Conservation (phyloP, 2,888 invertebrate genomes). For the Drosophila kuntzei region DNA sequence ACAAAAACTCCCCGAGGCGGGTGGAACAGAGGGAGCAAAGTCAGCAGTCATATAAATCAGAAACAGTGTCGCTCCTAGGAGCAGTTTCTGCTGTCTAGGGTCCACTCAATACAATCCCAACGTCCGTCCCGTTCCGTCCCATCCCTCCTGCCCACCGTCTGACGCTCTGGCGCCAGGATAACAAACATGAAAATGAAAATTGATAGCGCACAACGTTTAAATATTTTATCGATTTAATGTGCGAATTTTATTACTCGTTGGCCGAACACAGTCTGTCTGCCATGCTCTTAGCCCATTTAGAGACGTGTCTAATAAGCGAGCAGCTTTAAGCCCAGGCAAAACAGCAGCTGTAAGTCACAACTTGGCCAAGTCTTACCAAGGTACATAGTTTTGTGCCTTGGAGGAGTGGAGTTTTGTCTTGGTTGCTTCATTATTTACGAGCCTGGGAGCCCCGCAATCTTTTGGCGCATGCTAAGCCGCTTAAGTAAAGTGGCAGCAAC, state of each 20-base stretch:
- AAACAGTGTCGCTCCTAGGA: constrained; percentile 31
- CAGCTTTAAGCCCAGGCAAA: constrained; percentile 20
- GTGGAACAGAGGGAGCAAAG: neutral
- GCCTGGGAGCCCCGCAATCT: constrained; percentile 47
- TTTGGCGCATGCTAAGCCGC: constrained; percentile 63
- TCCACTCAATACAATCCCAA: constrained; percentile 33
- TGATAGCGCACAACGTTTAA: constrained; percentile 70
- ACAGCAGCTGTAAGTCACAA: constrained; percentile 24
- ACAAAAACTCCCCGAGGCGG: constrained; percentile 5
- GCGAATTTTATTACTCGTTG: constrained; percentile 41
- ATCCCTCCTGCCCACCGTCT: neutral
- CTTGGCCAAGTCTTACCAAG: constrained; percentile 5
- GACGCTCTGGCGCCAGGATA: constrained; percentile 49
- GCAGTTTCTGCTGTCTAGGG: constrained; percentile 33
- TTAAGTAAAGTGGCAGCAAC: constrained; percentile 61
- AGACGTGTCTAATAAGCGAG: constrained; percentile 26
- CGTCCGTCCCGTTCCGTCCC: neutral
- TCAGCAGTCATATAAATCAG: constrained; percentile 58
- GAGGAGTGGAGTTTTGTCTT: neutral
- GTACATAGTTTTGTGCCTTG: constrained; percentile 20
- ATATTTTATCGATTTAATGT: constrained; percentile 75
- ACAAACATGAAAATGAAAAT: constrained; percentile 75
- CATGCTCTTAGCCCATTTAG: constrained; percentile 8
- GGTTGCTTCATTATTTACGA: constrained; percentile 56
- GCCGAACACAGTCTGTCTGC: neutral